Conservation (phyloP, 2,797 vertebrate genomes). For the Cryptoblepharus egeriae region DNA sequence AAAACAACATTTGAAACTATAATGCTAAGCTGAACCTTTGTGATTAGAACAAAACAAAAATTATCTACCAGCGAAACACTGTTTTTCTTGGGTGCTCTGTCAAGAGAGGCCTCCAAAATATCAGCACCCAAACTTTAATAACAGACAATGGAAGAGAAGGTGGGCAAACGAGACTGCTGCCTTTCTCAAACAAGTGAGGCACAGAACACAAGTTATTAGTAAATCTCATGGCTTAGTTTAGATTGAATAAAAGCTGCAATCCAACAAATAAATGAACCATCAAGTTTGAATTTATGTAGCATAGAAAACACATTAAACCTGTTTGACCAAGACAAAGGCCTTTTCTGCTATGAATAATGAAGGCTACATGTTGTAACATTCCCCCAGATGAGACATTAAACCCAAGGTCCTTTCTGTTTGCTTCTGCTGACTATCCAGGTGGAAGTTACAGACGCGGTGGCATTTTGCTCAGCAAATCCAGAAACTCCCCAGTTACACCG, state of each 20-base stretch:
- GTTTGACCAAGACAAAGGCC: conserved; percentile 84
- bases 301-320: conserved; percentile 82
- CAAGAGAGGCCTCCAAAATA: conserved; percentile 44
- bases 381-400: conserved; percentile 79
- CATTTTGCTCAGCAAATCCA: conserved; percentile 49
- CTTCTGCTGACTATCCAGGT: conserved; percentile 74
- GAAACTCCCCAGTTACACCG: conserved; percentile 32
- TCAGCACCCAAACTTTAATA: conserved; percentile 38
- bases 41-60: conserved; percentile 48
- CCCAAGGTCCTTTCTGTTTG: conserved; percentile 76
- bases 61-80: conserved; percentile 51
- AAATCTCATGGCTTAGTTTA: conserved; percentile 81
- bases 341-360: conserved; percentile 83
- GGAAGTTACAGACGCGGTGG: conserved; percentile 63
- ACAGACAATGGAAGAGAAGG: conserved; percentile 56
- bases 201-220: conserved; percentile 78
- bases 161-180: conserved; percentile 62
- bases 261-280: conserved; percentile 84
- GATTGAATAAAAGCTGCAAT: conserved; percentile 79
- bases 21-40: conserved; percentile 45
- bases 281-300: conserved; percentile 85
- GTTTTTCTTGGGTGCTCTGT: conserved; percentile 49
- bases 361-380: conserved; percentile 73
- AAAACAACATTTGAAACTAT: conserved; percentile 50
- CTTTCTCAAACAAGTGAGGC: conserved; percentile 77